Percentiles rank a stretch among this genome's conserved stretches.
Conservation (phyloP, 2,113 vertebrate species). For the Gila orcuttii region DNA sequence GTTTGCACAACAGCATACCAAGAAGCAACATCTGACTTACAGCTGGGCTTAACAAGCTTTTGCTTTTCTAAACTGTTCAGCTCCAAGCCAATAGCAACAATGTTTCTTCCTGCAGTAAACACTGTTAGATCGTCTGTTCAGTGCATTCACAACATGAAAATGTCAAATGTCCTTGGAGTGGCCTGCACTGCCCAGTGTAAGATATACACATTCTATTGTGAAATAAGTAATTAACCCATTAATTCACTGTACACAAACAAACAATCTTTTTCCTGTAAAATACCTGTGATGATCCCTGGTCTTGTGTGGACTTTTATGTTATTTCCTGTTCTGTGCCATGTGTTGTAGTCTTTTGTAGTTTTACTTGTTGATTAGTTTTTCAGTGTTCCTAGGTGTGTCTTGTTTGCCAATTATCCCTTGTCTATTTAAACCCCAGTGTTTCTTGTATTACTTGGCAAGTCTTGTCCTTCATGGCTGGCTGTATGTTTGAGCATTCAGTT, state of each 20-base stretch:
- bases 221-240: background rate
- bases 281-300: too few species aligned
- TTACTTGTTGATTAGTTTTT: too few species aligned
- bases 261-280: background rate
- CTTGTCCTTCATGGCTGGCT: too few species aligned
- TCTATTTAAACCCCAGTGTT: too few species aligned
- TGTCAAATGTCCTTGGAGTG: background rate
- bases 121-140: background rate
- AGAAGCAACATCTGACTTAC: constrained; percentile 26
- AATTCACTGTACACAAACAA: background rate
- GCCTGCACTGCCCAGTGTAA: background rate
- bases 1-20: constrained; percentile 10
- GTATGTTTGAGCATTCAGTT: too few species aligned
- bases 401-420: too few species aligned
- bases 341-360: too few species aligned
- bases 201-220: background rate
- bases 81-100: background rate
- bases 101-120: constrained; percentile 33
- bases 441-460: too few species aligned
- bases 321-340: too few species aligned
- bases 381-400: too few species aligned
- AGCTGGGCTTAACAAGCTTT: constrained; percentile 34
- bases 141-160: constrained; percentile 11
- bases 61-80: constrained; percentile 16
- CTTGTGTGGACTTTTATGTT: too few species aligned